Conservation (phyloP, 2,888 invertebrate species). For the Malthinus flaveolus region DNA sequence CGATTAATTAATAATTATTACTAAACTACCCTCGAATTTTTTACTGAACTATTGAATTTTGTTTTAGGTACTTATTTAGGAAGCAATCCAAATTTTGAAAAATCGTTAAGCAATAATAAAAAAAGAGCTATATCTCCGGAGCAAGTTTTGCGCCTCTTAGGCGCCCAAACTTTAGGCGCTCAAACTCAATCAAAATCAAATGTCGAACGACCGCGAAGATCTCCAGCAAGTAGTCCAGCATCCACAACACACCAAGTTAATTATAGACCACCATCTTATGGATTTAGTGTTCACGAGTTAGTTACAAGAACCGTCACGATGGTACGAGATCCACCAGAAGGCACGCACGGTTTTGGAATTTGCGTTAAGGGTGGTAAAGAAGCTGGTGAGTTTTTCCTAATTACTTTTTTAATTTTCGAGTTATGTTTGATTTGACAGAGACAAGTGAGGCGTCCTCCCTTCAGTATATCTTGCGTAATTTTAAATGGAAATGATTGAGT, state of each 20-base stretch:
- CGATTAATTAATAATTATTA: too few species aligned
- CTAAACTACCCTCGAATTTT: too few species aligned
- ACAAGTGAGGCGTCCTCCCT: too few species aligned
- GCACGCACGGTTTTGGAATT: constrained; percentile 84
- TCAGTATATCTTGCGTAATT: too few species aligned
- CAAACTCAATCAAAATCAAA: constrained; percentile 43
- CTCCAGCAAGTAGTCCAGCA: constrained; percentile 77
- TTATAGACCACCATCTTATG: constrained; percentile 35
- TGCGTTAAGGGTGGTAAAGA: constrained; percentile 92
- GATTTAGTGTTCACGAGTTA: constrained; percentile 72
- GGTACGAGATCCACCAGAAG: constrained; percentile 79
- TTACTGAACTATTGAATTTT: not conserved
- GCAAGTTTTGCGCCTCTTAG: constrained; percentile 60
- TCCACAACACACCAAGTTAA: constrained; percentile 75
- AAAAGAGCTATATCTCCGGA: constrained; percentile 84
- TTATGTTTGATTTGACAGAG: not conserved
- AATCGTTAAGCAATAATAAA: constrained; percentile 62
- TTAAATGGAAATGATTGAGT: too few species aligned
- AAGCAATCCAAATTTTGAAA: constrained; percentile 62
- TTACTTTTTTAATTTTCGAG: not conserved
- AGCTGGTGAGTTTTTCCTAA: constrained; percentile 64
- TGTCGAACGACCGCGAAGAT: constrained; percentile 53
- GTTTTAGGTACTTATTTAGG: constrained; percentile 71
- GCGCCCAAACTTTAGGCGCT: too few species aligned
- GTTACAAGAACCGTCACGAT: constrained; percentile 83